Percentiles rank a stretch among this genome's conserved stretches.
Conservation (phyloP, 1,140 invertebrate genomes). For the Dendrolimus kikuchii region DNA sequence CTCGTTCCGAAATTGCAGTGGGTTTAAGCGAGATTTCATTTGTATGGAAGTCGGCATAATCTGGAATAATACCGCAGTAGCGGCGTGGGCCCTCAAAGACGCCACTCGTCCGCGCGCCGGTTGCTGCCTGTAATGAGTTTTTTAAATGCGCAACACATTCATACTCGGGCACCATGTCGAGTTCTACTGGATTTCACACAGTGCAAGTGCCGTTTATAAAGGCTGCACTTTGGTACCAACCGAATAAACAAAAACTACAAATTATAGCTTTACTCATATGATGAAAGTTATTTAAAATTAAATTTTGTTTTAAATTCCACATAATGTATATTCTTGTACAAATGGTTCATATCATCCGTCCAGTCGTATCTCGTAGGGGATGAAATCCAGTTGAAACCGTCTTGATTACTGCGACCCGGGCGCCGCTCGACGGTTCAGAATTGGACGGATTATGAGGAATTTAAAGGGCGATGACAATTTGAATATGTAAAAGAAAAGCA, state of each 20-base stretch:
- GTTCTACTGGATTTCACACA: constrained; percentile 44
- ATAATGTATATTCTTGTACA: constrained; percentile 3
- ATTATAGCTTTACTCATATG: background rate
- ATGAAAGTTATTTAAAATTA: background rate
- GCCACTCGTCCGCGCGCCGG: constrained; percentile 63
- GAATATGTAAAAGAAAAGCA: constrained; percentile 59
- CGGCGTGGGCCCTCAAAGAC: constrained; percentile 67
- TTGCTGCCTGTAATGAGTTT: constrained; percentile 68
- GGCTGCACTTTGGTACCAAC: constrained; percentile 23
- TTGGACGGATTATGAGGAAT: constrained; percentile 70
- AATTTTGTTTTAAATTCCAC: background rate
- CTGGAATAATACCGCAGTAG: constrained; percentile 69
- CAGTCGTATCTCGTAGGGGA: constrained; percentile 40
- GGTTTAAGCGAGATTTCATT: constrained; percentile 71
- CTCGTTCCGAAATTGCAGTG: constrained; percentile 69
- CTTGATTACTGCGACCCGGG: constrained; percentile 63
- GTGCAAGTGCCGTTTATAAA: constrained; percentile 38
- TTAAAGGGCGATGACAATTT: constrained; percentile 66
- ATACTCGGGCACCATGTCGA: constrained; percentile 39
- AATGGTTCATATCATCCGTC: constrained; percentile 13
- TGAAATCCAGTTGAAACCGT: constrained; percentile 62
- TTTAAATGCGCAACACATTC: constrained; percentile 67
- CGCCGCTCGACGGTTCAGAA: constrained; percentile 56
- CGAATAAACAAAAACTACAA: constrained; percentile 12
- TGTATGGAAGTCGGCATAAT: constrained; percentile 69